Evolutionary conservation across 2,797 vertebrate genomes (phyloP).

Genomic region (Parauchenoglanis punctatus): DNA sequence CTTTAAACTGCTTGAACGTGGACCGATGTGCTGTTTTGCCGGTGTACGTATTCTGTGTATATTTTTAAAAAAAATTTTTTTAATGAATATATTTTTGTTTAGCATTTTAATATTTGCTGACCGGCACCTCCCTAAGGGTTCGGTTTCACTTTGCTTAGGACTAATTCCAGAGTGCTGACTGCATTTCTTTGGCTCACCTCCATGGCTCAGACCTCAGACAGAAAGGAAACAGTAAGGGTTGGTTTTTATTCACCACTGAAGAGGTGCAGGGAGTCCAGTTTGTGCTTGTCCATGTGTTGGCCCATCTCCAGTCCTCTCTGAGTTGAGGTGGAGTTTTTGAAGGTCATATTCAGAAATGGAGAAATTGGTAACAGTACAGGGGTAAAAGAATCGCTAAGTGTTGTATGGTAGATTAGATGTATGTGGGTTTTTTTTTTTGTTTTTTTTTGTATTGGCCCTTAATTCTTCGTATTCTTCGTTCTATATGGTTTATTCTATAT

Average conservation of each 20-base stretch:
- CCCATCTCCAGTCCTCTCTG: neutral
- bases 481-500: neutral
- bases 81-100: constrained; percentile 24
- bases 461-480: neutral
- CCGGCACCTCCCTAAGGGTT: constrained; percentile 35
- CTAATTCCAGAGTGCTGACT: constrained; percentile 49
- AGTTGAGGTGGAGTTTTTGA: neutral
- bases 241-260: constrained; percentile 34
- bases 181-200: constrained; percentile 41
- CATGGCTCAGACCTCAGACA: constrained; percentile 27
- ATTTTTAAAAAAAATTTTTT: too few relatives aligned
- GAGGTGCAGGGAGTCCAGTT: constrained; percentile 25
- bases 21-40: neutral
- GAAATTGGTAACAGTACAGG: neutral
- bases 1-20: neutral
- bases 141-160: constrained; percentile 43
- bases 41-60: neutral
- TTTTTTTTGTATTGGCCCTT: neutral
- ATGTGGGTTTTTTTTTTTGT: neutral
- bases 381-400: neutral
- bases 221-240: constrained; percentile 28
- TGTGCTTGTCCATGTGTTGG: constrained; percentile 27
- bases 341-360: neutral
- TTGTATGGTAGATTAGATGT: neutral
- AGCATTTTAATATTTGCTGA: constrained; percentile 39